A percentile compares a stretch with the other conserved stretches of the same genome.
Evolutionary conservation across 2,797 vertebrate species (phyloP).

Genomic region (Parauchenoglanis punctatus): DNA sequence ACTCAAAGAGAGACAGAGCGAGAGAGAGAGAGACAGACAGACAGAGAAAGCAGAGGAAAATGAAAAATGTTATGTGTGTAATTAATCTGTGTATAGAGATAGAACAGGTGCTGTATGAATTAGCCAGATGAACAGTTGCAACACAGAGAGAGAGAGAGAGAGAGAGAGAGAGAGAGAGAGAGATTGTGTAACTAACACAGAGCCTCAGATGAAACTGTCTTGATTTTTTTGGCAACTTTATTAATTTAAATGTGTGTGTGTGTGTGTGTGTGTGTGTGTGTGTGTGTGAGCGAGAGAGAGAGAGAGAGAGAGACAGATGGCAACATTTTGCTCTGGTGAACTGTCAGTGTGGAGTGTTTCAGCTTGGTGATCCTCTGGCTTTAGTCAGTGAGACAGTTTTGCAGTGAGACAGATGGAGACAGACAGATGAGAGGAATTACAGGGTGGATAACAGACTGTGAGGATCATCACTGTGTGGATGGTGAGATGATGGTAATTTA

Average conservation of each 20-base stretch:
- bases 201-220: background rate
- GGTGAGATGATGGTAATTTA: constrained; percentile 14
- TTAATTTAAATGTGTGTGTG: constrained; percentile 17
- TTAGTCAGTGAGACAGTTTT: background rate
- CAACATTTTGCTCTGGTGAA: background rate
- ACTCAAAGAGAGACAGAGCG: constrained; percentile 4
- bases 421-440: background rate
- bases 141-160: background rate
- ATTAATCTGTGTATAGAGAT: constrained; percentile 21
- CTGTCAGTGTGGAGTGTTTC: background rate
- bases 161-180: background rate
- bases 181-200: background rate
- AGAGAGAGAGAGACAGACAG: background rate
- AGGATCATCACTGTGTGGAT: background rate
- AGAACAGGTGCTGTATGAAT: constrained; percentile 17
- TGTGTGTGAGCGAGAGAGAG: background rate
- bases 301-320: constrained; percentile 5
- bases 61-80: constrained; percentile 19
- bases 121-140: constrained; percentile 4
- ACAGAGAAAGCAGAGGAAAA: background rate
- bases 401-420: constrained; percentile 10
- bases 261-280: constrained; percentile 21
- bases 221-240: background rate
- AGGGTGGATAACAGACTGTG: background rate
- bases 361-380: background rate